Percentiles rank a stretch among this genome's conserved stretches.
Conservation (phyloP, 2,113 vertebrate genomes). For the Leptobrachium ailaonicum region DNA sequence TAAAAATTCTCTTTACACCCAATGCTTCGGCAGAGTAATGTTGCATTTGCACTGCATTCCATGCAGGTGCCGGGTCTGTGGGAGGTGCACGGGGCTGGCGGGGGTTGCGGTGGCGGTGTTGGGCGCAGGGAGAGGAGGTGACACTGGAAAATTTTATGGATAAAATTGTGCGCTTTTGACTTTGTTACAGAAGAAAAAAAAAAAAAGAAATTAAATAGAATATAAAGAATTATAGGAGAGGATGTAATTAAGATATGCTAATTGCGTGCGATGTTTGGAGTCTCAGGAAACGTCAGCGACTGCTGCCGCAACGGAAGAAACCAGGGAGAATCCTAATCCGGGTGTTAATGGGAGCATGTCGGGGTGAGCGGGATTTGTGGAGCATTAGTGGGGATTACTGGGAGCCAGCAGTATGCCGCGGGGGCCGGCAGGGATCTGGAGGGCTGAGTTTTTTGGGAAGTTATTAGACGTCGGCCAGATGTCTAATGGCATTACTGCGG, state of each 20-base stretch:
- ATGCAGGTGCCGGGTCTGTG: no score
- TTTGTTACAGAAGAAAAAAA: not conserved
- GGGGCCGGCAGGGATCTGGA: not conserved
- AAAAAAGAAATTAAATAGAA: not conserved
- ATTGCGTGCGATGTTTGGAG: not conserved
- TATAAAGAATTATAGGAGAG: not conserved
- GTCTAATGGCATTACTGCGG: not conserved
- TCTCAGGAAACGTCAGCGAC: constrained; percentile 18
- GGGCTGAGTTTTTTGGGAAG: constrained; percentile 1
- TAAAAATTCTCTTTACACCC: no score
- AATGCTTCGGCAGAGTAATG: no score
- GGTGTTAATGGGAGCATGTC: not conserved
- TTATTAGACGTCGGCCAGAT: not conserved
- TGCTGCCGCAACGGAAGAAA: not conserved
- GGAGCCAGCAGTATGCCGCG: not conserved
- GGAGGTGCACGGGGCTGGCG: no score
- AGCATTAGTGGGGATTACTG: constrained; percentile 14
- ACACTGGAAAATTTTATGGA: not conserved
- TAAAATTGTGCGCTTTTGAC: not conserved
- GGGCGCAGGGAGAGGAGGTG: not conserved
- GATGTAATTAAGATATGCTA: constrained; percentile 25
- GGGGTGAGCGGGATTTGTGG: constrained; percentile 2
- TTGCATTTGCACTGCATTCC: no score
- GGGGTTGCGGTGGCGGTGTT: no score
- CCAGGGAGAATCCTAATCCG: not conserved